Base-by-base conservation (phyloP, 1,140 invertebrate species). In the Copidosoma floridanum region DNA sequence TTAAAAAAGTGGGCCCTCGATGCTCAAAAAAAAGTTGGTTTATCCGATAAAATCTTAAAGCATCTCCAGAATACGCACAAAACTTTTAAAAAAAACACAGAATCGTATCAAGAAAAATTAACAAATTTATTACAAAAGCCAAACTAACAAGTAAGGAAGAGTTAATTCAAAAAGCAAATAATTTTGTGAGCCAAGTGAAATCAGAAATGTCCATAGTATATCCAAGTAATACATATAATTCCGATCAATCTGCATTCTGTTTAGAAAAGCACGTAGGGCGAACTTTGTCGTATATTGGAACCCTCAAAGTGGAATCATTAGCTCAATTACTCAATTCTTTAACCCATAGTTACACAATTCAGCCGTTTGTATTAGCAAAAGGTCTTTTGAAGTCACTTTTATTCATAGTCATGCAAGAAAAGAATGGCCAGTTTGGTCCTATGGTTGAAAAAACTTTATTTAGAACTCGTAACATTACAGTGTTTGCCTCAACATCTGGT, bases 371-470 rank as follows among this genome's bases (percentile, higher is more conserved):
- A 18, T 55, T 57, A 11, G 37, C 47, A 23, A 32, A 32, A 55
- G 56, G 57, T 37, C 2, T 2, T 1, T 32, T 64, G n/a, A 11
- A 54, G 16, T 59, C 52, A 27, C 63, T 53, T 3, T 52, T 64
- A 20, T 46, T 57, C n/a, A 62, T 63, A 18, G 46, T 67, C 10
- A 55, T 65, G n/a, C 47, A 65, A 52, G 47, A 60, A 61, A 61
- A 50, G 62, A 24, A 62, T 43, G 53, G 57, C 7, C 48, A 29
- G 47, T 66, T 68, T 50, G 63, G 57, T 18, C 51, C 55, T 20
- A 50, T n/a, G 7, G 62, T 66, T 14, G 23, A 53, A 58, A 54
- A 46, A 40, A 63, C 23, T 27, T 51, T 66, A 20, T 68, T 56
- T 26, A 60, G 26, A 16, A 18, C 50, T 11, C 6, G 11, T 10